A percentile compares a stretch with the other conserved stretches of the same genome.
phyloP scores from a whole-genome alignment of 2,113 vertebrate species.

The Dascyllus trimaculatus region DNA sequence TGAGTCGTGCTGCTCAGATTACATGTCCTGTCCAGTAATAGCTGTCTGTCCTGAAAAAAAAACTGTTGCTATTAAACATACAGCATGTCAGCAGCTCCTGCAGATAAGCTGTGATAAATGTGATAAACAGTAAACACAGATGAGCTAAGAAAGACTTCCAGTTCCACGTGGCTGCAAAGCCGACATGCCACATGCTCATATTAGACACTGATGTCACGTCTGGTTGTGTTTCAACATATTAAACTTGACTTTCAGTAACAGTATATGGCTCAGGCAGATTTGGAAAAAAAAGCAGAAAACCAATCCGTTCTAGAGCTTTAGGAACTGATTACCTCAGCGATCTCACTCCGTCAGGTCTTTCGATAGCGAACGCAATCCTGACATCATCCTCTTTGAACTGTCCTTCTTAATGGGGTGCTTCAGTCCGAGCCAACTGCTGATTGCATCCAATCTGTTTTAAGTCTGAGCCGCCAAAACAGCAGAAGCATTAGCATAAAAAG shows the following conservation, averaged over 20 bases:
- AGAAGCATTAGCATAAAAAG: slow-evolving; percentile 63
- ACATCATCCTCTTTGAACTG: slow-evolving; percentile 61
- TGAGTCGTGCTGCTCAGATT: slow-evolving; percentile 73
- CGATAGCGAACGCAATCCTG: slow-evolving; percentile 41
- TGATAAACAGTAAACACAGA: slow-evolving; percentile 39
- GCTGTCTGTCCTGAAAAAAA: not conserved
- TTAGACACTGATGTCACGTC: slow-evolving; percentile 53
- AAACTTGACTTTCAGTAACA: slow-evolving; percentile 30
- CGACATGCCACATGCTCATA: slow-evolving; percentile 7
- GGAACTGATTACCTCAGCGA: slow-evolving; percentile 21
- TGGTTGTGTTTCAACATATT: slow-evolving; percentile 53
- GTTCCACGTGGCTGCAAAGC: slow-evolving; percentile 4
- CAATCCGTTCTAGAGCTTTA: slow-evolving; percentile 21
- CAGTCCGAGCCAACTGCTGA: slow-evolving; percentile 62
- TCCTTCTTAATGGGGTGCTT: slow-evolving; percentile 39
- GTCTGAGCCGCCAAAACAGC: slow-evolving; percentile 49
- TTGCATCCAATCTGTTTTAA: slow-evolving; percentile 63
- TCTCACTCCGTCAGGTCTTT: slow-evolving; percentile 27
- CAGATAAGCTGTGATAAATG: slow-evolving; percentile 24
- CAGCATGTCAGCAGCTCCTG: slow-evolving; percentile 32
- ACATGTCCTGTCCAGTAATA: slow-evolving; percentile 16
- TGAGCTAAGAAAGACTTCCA: slow-evolving; percentile 17
- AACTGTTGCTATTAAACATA: slow-evolving; percentile 24
- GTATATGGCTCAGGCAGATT: slow-evolving; percentile 14
- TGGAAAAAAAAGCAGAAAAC: slow-evolving; percentile 2